Evolutionary conservation across 64 coral and sea anemone species (phyloP), one percentile per base, ranked within the genome.

Genomic region (Cladopsammia gracilis): DNA sequence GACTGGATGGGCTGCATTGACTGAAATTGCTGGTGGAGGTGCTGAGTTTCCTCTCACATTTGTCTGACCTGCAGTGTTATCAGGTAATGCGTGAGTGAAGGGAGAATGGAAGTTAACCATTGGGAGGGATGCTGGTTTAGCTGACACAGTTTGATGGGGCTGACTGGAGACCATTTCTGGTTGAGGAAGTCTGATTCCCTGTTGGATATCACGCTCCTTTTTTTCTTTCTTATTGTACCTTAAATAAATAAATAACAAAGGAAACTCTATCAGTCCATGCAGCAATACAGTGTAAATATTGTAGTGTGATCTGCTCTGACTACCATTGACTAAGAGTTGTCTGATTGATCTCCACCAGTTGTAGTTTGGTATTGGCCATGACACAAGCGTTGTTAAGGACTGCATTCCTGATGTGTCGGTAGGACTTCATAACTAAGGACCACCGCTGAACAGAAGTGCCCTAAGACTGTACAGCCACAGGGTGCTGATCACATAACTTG

Each of bases 341-440:
- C 49, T 89, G 69, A 78, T 94, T 94, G 69, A 89, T 54, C 24
- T 89, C 86, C 5, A 82, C 78, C 76, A 94, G 57, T 53, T 94
- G 87, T 0, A 89, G 82, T 1, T 54, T 75, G 6, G 70, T 89
- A 11, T 75, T 61, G 3, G n/a, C 11, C 86, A 83, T 94, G 0
- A 94, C 68, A 6, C 52, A 65, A 46, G 18, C 62, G 8, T 47
- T 71, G 77, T 10, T 12, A 13, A 75, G 72, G 5, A 88, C 26
- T 0, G 13, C 3, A n/a, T 74, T 70, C 49, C 70, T 88, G 15
- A 88, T 88, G 10, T 46, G n/a, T 56, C 86, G 48, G 25, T 86
- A 77, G n/a, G 20, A 23, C 15, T 58, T 47, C 42, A 64, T 75
- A 5, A 83, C 52, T 0, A 85, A 26, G 50, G 10, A n/a, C 86